Evolutionary conservation across 2,888 invertebrate species (phyloP).

Genomic region (Cryptophagus acutangulus): DNA sequence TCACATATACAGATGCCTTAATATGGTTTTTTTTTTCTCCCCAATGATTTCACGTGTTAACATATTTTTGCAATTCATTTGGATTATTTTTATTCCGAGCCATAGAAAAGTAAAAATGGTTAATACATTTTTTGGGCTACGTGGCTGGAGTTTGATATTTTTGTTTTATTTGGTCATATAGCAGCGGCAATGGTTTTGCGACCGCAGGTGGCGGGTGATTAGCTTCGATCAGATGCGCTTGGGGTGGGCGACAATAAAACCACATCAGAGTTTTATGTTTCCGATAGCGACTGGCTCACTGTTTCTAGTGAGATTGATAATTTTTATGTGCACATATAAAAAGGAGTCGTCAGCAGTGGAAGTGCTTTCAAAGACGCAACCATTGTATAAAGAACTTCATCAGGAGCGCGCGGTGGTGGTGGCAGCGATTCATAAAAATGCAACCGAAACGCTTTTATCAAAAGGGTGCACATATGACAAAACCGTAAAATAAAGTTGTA

Average conservation of each 20-base stretch:
- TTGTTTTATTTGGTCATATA: background rate
- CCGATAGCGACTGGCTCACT: slow-evolving; percentile 35
- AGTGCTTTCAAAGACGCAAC: slow-evolving; percentile 22
- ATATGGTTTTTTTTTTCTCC: slow-evolving; percentile 14
- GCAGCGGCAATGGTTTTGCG: background rate
- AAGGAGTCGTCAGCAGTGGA: slow-evolving; percentile 26
- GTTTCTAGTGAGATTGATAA: slow-evolving; percentile 42
- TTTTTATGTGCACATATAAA: slow-evolving; percentile 42
- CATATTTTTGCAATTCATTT: no score
- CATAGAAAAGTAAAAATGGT: no score
- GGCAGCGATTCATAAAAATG: slow-evolving; percentile 33
- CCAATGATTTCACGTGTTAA: no score
- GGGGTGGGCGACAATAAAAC: slow-evolving; percentile 27
- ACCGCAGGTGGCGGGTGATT: slow-evolving; percentile 15
- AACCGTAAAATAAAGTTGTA: slow-evolving; percentile 28
- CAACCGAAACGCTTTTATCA: slow-evolving; percentile 33
- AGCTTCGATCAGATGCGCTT: slow-evolving; percentile 15
- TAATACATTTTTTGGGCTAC: background rate
- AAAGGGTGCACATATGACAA: slow-evolving; percentile 30
- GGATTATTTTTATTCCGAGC: no score
- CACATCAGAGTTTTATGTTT: slow-evolving; percentile 33
- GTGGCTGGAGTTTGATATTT: background rate
- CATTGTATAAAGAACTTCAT: slow-evolving; percentile 36
- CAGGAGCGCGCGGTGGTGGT: no score
- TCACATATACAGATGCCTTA: slow-evolving; percentile 13